Percentiles rank a stretch among this genome's conserved stretches.
phyloP scores from a whole-genome alignment of 2,888 invertebrate genomes.

The Ypsolopha sequella region DNA sequence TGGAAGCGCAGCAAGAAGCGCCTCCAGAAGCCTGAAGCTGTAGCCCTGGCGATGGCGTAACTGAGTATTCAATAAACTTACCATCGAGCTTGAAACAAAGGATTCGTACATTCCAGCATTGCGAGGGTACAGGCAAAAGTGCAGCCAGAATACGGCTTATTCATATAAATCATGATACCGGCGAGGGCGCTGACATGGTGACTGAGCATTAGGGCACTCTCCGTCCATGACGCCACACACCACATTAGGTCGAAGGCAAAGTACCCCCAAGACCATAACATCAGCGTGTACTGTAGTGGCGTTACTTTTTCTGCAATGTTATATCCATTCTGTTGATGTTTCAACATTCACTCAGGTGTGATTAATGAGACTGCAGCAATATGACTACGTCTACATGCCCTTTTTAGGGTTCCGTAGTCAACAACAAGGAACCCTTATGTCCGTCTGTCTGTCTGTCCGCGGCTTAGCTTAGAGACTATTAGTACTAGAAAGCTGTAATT shows the following conservation, averaged over 20 bases:
- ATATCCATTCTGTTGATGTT: too few relatives aligned
- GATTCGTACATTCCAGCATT: conserved; percentile 73
- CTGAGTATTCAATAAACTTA: conserved; percentile 20
- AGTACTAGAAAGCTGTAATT: too few relatives aligned
- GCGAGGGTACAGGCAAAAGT: conserved; percentile 67
- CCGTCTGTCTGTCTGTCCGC: too few relatives aligned
- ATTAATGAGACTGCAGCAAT: too few relatives aligned
- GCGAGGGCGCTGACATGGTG: conserved; percentile 66
- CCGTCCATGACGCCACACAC: conserved; percentile 65
- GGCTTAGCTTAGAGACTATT: too few relatives aligned
- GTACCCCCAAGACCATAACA: conserved; percentile 73
- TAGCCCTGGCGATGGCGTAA: too few relatives aligned
- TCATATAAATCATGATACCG: conserved; percentile 62
- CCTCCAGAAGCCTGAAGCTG: too few relatives aligned
- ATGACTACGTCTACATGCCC: too few relatives aligned
- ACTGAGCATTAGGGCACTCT: conserved; percentile 60
- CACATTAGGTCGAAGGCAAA: conserved; percentile 73
- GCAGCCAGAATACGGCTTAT: conserved; percentile 60
- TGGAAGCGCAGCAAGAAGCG: too few relatives aligned
- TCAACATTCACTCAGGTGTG: too few relatives aligned
- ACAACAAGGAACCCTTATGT: too few relatives aligned
- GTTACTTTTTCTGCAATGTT: conserved; percentile 32
- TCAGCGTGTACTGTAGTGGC: conserved; percentile 43
- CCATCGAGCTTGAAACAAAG: conserved; percentile 73
- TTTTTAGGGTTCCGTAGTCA: too few relatives aligned